Percentiles rank a stretch among this genome's conserved stretches.
These are phyloP conservation scores for Spinibarbus caldwelli DNA, from an alignment of 2,797 vertebrate genomes.

Conservation along the genomic window DNA sequence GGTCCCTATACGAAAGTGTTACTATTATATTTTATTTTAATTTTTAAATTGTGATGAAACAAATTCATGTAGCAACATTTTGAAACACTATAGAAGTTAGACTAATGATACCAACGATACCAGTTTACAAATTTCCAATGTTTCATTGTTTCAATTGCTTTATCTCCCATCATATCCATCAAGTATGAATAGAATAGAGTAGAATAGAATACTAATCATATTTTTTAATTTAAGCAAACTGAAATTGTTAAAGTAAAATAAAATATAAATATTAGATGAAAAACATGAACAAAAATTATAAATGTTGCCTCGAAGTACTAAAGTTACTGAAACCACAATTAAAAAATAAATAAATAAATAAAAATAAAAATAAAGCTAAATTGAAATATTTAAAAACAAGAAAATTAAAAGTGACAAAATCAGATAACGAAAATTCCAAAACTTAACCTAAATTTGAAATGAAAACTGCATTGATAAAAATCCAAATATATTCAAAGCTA, in stretches of 20 bases:
- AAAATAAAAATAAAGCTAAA: neutral
- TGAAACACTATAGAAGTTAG: neutral
- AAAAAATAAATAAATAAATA: too few relatives aligned
- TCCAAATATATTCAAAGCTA: neutral
- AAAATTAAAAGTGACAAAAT: neutral
- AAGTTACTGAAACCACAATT: neutral
- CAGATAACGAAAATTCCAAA: too few relatives aligned
- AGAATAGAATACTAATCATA: neutral
- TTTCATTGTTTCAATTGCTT: neutral
- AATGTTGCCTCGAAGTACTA: neutral
- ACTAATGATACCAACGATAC: neutral
- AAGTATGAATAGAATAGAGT: neutral
- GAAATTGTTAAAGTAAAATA: neutral
- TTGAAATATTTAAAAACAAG: neutral
- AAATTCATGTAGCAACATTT: neutral
- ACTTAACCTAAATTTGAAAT: neutral
- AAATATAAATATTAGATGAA: too few relatives aligned
- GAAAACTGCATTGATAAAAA: neutral
- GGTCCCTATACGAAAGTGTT: too few relatives aligned
- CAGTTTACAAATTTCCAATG: neutral
- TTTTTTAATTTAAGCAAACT: neutral
- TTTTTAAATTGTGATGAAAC: too few relatives aligned
- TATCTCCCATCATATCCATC: neutral
- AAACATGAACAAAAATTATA: too few relatives aligned
- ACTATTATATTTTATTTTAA: too few relatives aligned